A percentile compares a stretch with the other conserved stretches of the same genome.
Conservation (phyloP, 2,888 invertebrate species). For the Cephonodes hylas region DNA sequence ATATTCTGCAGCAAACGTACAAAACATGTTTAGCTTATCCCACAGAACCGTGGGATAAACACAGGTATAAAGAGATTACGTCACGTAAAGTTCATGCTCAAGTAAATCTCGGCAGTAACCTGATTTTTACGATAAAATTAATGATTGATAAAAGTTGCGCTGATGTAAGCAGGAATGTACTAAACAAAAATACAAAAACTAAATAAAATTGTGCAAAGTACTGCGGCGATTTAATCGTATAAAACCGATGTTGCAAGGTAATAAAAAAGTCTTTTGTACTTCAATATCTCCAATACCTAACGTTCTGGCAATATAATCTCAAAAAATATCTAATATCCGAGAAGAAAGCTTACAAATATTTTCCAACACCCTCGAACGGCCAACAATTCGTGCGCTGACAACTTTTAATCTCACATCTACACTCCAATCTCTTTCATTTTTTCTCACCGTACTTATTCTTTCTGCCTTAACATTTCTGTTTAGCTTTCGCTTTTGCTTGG, state of each 20-base stretch:
- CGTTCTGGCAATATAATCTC: neutral
- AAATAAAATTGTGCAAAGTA: neutral
- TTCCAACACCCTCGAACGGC: constrained; percentile 1
- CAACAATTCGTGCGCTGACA: constrained; percentile 13
- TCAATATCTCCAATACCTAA: neutral
- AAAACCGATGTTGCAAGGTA: neutral
- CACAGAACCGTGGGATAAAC: too few species aligned
- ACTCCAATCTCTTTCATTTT: constrained; percentile 13
- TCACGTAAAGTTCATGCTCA: neutral
- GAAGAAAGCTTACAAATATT: neutral
- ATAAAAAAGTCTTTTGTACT: neutral
- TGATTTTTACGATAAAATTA: too few species aligned
- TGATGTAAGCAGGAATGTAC: neutral
- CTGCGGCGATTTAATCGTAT: neutral
- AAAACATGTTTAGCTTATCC: too few species aligned
- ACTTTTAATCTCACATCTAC: constrained; percentile 15
- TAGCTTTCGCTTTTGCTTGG: constrained; percentile 2
- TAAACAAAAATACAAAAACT: neutral
- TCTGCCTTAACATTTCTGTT: neutral
- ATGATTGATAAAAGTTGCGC: neutral
- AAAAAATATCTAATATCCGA: constrained; percentile 10
- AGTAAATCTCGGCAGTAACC: too few species aligned
- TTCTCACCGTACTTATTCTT: constrained; percentile 3
- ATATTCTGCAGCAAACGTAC: too few species aligned
- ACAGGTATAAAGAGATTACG: neutral